Percentiles rank a stretch among this genome's conserved stretches.
phyloP scores from a whole-genome alignment of 2,888 invertebrate genomes.

The Phasia obesa region DNA sequence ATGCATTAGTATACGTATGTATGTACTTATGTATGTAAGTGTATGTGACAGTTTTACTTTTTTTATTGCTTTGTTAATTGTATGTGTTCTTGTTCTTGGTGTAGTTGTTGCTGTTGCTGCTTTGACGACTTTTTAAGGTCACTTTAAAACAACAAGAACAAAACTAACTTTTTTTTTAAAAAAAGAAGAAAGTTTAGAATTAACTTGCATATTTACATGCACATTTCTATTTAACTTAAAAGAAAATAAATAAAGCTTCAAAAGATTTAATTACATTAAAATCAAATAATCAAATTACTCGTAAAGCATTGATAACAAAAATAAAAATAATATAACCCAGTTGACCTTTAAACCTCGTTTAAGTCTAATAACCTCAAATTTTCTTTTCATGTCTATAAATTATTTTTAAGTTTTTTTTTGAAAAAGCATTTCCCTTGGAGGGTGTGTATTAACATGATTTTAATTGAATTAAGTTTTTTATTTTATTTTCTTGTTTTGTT shows the following conservation, averaged over 20 bases:
- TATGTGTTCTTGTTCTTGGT: conserved; percentile 1
- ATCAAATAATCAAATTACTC: conserved; percentile 18
- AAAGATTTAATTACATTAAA: conserved; percentile 7
- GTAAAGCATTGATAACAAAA: neutral
- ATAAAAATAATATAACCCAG: neutral
- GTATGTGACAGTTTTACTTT: conserved; percentile 50
- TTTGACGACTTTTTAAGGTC: conserved; percentile 66
- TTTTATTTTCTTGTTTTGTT: neutral
- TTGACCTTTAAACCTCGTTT: conserved; percentile 56
- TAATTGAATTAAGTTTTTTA: conserved; percentile 30
- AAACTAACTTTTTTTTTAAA: neutral
- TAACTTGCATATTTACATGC: neutral
- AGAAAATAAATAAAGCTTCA: neutral
- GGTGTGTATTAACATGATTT: conserved; percentile 34
- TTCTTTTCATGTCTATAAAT: conserved; percentile 11
- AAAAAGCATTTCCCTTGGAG: neutral
- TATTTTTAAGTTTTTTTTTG: neutral
- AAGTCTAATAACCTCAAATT: conserved; percentile 50
- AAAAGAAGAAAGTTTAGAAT: conserved; percentile 11
- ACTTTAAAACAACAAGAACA: conserved; percentile 38
- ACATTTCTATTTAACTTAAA: neutral
- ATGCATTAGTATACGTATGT: conserved; percentile 10
- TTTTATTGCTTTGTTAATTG: conserved; percentile 10
- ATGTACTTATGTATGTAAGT: too few species aligned
- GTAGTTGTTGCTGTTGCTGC: conserved; percentile 7